Conservation (phyloP, 1,140 invertebrate species). For the Rhizoglyphus robini region DNA sequence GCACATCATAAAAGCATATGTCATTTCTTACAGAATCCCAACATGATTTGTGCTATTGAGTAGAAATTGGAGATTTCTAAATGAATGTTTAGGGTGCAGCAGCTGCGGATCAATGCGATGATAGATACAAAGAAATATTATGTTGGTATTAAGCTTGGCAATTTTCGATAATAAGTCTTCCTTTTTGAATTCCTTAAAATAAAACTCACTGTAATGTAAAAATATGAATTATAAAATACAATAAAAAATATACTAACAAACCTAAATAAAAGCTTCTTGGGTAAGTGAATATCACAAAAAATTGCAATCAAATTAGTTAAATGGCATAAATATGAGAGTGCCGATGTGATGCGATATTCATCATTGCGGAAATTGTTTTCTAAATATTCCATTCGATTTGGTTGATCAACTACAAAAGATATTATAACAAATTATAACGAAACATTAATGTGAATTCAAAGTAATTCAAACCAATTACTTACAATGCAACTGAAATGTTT, state of each 20-base stretch:
- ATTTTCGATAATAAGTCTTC: conserved; percentile 57
- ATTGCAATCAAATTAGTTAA: conserved; percentile 60
- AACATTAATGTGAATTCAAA: neutral
- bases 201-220: conserved; percentile 53
- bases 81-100: conserved; percentile 51
- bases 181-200: conserved; percentile 49
- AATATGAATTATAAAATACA: conserved; percentile 10
- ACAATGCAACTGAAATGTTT: neutral
- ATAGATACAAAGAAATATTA: conserved; percentile 62
- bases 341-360: conserved; percentile 57
- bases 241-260: conserved; percentile 31
- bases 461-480: too few relatives aligned
- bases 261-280: conserved; percentile 58
- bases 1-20: neutral
- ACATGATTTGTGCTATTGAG: conserved; percentile 30
- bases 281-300: conserved; percentile 57
- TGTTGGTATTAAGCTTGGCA: conserved; percentile 60
- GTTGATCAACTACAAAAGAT: neutral
- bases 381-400: neutral
- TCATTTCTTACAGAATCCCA: neutral
- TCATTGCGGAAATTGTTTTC: conserved; percentile 42
- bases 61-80: conserved; percentile 56
- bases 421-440: neutral
- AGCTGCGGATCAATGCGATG: conserved; percentile 51
- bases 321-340: conserved; percentile 63